phyloP scores from a whole-genome alignment of 1,140 invertebrate species.

The Pogonognathellus flavescens region DNA sequence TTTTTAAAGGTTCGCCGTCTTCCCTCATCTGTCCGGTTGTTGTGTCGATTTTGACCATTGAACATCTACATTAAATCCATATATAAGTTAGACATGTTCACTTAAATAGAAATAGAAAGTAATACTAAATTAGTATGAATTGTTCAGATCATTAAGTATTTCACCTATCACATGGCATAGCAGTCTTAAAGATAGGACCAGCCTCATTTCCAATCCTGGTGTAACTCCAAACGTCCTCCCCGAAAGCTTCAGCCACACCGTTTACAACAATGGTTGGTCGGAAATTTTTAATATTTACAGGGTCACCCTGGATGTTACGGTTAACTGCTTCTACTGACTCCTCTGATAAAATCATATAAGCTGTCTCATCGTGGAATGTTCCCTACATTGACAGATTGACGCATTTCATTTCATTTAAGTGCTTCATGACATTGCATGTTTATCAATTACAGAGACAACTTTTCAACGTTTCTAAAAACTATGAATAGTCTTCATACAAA shows the following conservation, averaged over 20 bases:
- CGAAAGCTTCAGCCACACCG: conserved; percentile 62
- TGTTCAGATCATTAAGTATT: too few species aligned
- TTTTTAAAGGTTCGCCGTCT: conserved; percentile 69
- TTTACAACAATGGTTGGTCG: conserved; percentile 67
- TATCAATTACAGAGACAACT: too few species aligned
- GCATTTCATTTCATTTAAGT: neutral
- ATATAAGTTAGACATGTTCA: too few species aligned
- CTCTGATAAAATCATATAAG: conserved; percentile 53
- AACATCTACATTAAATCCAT: conserved; percentile 66
- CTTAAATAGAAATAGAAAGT: too few species aligned
- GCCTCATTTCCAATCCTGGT: conserved; percentile 66
- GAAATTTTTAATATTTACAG: conserved; percentile 67
- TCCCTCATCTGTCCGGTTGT: conserved; percentile 68
- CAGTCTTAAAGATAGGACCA: conserved; percentile 62
- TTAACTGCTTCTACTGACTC: conserved; percentile 52
- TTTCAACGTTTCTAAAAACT: too few species aligned
- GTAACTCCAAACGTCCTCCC: conserved; percentile 68
- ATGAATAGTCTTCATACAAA: too few species aligned
- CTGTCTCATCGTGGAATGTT: conserved; percentile 59
- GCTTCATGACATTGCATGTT: too few species aligned
- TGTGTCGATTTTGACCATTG: conserved; percentile 69
- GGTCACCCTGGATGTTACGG: conserved; percentile 44
- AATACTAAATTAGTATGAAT: too few species aligned
- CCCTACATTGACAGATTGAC: neutral
- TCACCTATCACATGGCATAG: conserved; percentile 68